Evolutionary conservation across 2,113 vertebrate genomes (phyloP).

Genomic region (Penelope pileata): DNA sequence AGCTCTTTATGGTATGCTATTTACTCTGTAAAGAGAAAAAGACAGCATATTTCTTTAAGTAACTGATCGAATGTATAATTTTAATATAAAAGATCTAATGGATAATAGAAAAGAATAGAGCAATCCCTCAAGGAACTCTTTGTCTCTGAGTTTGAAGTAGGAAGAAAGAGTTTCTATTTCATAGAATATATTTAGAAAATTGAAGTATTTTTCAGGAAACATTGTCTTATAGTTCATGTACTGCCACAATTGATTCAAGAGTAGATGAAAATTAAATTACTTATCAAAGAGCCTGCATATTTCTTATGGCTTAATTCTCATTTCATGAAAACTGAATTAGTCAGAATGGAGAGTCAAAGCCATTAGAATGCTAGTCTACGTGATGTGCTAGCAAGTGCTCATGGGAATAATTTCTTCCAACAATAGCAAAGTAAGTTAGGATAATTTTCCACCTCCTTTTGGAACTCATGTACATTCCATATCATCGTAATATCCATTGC

Average conservation of each 20-base stretch:
- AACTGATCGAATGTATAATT: background rate
- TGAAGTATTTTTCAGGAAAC: background rate
- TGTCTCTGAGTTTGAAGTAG: background rate
- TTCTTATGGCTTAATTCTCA: slow-evolving; percentile 11
- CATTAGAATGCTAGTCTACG: background rate
- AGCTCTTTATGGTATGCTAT: background rate
- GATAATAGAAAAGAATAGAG: background rate
- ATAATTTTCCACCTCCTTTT: background rate
- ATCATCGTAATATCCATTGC: background rate
- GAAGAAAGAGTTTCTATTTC: background rate
- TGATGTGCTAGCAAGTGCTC: background rate
- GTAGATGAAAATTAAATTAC: slow-evolving; percentile 14
- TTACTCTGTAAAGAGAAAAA: background rate
- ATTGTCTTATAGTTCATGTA: background rate
- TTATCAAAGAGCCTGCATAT: background rate
- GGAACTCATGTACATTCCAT: background rate
- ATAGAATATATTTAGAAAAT: background rate
- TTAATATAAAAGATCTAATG: background rate
- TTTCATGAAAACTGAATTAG: slow-evolving; percentile 44
- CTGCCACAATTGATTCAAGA: background rate
- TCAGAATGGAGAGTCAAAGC: slow-evolving; percentile 16
- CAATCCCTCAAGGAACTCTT: background rate
- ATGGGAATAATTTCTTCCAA: background rate
- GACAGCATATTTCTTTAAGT: background rate
- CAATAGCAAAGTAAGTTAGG: background rate